These are phyloP conservation scores for Ivindomyrus marchei DNA, from an alignment of 2,113 vertebrate genomes.

Conservation along the genomic window DNA sequence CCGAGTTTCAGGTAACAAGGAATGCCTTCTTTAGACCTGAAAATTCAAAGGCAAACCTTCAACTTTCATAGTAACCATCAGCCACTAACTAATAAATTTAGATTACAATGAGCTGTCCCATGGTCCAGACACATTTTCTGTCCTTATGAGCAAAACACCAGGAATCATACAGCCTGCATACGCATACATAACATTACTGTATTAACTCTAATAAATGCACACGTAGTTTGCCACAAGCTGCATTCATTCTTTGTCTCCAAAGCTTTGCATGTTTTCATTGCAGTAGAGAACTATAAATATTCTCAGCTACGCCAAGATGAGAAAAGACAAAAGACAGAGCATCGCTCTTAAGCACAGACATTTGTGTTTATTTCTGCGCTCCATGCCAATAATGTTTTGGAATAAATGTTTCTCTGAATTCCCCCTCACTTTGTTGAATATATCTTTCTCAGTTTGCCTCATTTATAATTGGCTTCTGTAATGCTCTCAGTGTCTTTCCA, in stretches of 20 bases:
- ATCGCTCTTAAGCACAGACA: conserved; percentile 53
- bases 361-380: conserved; percentile 49
- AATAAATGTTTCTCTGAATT: conserved; percentile 66
- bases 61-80: background rate
- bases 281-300: conserved; percentile 61
- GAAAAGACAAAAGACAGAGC: conserved; percentile 44
- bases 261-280: conserved; percentile 59
- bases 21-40: background rate
- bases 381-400: conserved; percentile 48
- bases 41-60: background rate
- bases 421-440: conserved; percentile 60
- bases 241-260: conserved; percentile 25
- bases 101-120: background rate
- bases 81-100: background rate
- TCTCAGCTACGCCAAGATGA: conserved; percentile 62
- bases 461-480: conserved; percentile 4
- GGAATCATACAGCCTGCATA: background rate
- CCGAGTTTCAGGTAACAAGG: background rate
- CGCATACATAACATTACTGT: background rate
- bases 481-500: background rate
- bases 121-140: background rate
- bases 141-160: background rate
- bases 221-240: background rate
- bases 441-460: conserved; percentile 53
- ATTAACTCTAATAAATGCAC: background rate